These are phyloP conservation scores for Acronicta aceris DNA, from an alignment of 2,888 invertebrate species.

Conservation along the genomic window DNA sequence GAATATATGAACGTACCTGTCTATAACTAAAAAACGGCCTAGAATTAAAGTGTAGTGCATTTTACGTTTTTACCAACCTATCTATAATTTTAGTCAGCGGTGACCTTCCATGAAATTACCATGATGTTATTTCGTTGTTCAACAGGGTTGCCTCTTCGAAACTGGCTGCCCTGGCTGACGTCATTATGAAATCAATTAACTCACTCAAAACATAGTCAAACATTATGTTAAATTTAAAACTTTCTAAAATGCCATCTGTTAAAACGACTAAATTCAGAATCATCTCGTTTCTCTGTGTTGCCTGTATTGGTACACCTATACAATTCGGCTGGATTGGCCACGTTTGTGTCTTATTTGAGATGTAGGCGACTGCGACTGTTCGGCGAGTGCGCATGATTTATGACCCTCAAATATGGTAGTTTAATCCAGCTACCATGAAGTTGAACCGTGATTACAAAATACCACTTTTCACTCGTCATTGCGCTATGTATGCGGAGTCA, in stretches of 20 bases:
- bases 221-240: constrained; percentile 39
- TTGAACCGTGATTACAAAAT: constrained; percentile 44
- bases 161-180: constrained; percentile 5
- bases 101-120: too few relatives aligned
- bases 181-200: constrained; percentile 22
- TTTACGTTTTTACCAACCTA: too few relatives aligned
- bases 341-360: constrained; percentile 68
- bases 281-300: constrained; percentile 13
- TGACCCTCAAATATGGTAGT: constrained; percentile 67
- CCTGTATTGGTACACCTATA: constrained; percentile 42
- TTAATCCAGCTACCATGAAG: constrained; percentile 49
- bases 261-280: constrained; percentile 37
- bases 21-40: too few relatives aligned
- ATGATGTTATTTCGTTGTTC: too few relatives aligned
- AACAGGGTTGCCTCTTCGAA: not conserved
- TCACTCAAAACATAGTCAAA: constrained; percentile 33
- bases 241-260: constrained; percentile 54
- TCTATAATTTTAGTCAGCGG: too few relatives aligned
- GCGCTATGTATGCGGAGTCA: constrained; percentile 1
- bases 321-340: constrained; percentile 63
- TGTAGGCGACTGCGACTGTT: constrained; percentile 61
- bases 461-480: constrained; percentile 28
- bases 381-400: constrained; percentile 64
- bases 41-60: too few relatives aligned
- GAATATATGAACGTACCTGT: too few relatives aligned